Evolutionary conservation across 2,888 invertebrate species (phyloP), one percentile per base, ranked within the genome.

Genomic region (Alloplasta piceator): DNA sequence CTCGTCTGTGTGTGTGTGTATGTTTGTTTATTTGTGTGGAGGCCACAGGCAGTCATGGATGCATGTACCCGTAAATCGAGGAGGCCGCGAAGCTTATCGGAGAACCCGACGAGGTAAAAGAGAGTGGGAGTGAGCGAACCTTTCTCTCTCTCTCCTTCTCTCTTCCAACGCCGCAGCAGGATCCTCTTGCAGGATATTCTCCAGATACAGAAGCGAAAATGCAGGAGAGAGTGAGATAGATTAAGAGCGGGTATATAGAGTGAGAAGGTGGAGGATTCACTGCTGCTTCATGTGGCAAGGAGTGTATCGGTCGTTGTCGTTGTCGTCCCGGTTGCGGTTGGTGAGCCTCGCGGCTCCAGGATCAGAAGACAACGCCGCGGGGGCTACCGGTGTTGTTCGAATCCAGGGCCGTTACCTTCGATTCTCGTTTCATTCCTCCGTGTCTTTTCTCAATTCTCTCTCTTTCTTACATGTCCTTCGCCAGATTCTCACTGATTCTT

Each of bases 311-410:
- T 76, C 80, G 72, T 67, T 56, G 61, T 71, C 61, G 60, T 73
- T 46, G 64, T 73, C 55, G 73, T 73, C 46, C 56, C 38, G 64
- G 64, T 55, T 73, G 64, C 66, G 73, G 64, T 56, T 67, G 63
- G 68, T 72, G 73, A 16, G 73, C 75, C 52, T 58, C 77, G 72
- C 76, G 75, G 75, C 56, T 63, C 74, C 83, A 85, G 86, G 87
- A 88, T 87, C 87, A 86, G 85, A 89, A 89, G 89, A 87, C 88
- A 86, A 87, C 86, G 88, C 88, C 89, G 89, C 89, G 83, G 86
- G 87, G 90, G 89, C 91, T 91, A 91, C 91, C 87, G 91, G 91
- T 91, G 89, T 91, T 91, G 88, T 88, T 83, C 86, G 84, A 83
- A 80, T 85, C 82, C 87, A 88, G 87, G 89, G 86, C 87, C 87